A percentile compares a stretch with the other conserved stretches of the same genome.
phyloP scores from a whole-genome alignment of 2,113 vertebrate species.

The Thunnus thynnus region DNA sequence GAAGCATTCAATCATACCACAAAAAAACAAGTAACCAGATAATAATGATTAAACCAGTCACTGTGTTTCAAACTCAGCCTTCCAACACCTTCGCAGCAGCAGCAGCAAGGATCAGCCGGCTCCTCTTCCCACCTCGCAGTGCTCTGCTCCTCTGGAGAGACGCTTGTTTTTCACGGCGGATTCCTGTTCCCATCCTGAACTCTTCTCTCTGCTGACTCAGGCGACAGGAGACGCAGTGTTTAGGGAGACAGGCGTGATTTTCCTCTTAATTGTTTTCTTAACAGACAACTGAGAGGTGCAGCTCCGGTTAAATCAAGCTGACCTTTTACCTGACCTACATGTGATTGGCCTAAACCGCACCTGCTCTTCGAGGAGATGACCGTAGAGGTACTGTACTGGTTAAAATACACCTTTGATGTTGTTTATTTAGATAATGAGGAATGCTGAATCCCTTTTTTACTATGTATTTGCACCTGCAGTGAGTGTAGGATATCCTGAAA shows the following conservation, averaged over 20 bases:
- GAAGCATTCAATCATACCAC: neutral
- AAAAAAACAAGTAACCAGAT: conserved; percentile 7
- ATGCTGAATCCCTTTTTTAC: conserved; percentile 1
- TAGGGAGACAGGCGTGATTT: conserved; percentile 47
- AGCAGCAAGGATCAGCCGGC: neutral
- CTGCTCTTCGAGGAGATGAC: neutral
- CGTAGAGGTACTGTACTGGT: neutral
- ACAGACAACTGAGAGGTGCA: conserved; percentile 57
- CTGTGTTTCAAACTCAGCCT: neutral
- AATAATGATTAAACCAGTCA: neutral
- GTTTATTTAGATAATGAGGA: conserved; percentile 57
- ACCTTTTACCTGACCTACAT: conserved; percentile 29
- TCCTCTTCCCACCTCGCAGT: conserved; percentile 1
- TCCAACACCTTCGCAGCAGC: conserved; percentile 18
- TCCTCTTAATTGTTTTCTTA: conserved; percentile 77
- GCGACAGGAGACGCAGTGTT: conserved; percentile 46
- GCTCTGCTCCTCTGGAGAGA: conserved; percentile 38
- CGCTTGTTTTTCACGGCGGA: conserved; percentile 37
- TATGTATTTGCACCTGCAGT: conserved; percentile 79
- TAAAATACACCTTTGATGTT: conserved; percentile 27
- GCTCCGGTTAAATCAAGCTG: conserved; percentile 44
- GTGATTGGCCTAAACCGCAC: neutral
- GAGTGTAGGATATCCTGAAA: conserved; percentile 81
- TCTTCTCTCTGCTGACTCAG: conserved; percentile 67
- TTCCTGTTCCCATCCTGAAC: conserved; percentile 20